Evolutionary conservation across 1,140 invertebrate genomes (phyloP).

Genomic region (Drosophila littoralis): DNA sequence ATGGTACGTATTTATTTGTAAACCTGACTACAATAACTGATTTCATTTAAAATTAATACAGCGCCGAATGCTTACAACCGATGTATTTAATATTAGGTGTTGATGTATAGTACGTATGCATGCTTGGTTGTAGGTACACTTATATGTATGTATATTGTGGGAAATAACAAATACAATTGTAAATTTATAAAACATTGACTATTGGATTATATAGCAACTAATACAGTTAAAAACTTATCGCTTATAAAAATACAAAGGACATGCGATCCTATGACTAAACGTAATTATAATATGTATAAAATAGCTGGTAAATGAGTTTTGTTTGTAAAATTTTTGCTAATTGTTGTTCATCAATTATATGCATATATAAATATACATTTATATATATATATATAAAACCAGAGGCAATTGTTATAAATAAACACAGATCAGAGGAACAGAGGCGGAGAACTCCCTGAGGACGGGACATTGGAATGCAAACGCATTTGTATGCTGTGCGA

Average conservation of each 20-base stretch:
- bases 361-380: neutral
- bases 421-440: neutral
- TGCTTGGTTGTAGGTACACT: too few species aligned
- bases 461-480: constrained; percentile 1
- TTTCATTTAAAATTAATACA: constrained; percentile 58
- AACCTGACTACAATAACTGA: constrained; percentile 53
- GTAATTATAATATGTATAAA: constrained; percentile 16
- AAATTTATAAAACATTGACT: constrained; percentile 40
- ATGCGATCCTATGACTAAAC: constrained; percentile 3
- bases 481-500: neutral
- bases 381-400: constrained; percentile 4
- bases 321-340: constrained; percentile 31
- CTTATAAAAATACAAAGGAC: constrained; percentile 37
- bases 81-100: constrained; percentile 27
- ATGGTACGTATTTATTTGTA: constrained; percentile 29
- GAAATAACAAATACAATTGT: neutral
- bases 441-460: neutral
- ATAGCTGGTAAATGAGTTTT: constrained; percentile 22
- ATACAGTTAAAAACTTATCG: constrained; percentile 52
- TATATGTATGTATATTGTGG: neutral
- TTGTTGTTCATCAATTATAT: constrained; percentile 13
- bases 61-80: constrained; percentile 68
- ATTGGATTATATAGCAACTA: constrained; percentile 19
- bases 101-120: constrained; percentile 10
- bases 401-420: neutral